Base-by-base conservation (phyloP, 2,888 invertebrate species). In the Chelonus formosanus region DNA sequence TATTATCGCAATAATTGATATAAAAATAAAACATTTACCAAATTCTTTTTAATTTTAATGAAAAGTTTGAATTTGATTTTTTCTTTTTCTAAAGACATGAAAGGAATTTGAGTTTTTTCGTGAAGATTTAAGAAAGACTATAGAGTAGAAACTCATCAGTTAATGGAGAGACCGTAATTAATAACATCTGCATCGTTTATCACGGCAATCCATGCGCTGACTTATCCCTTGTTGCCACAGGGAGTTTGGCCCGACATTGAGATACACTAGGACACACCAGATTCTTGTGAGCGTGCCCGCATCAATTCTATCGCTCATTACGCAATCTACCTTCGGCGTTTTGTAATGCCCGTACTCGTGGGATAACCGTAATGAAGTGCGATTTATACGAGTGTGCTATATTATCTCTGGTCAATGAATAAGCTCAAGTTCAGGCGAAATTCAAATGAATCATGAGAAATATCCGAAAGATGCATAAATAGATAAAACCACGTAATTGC, bases 81-180 rank as follows among this genome's bases (percentile, higher is more conserved):
- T n/a, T n/a, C n/a, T n/a, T n/a, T n/a, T n/a, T n/a, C n/a, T n/a
- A n/a, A n/a, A n/a, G n/a, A n/a, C 48, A 31, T 20, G 2, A 32
- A 47, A 34, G n/a, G 31, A 57, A 34, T 10, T 6, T 7, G n/a
- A 10, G 6, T 34, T 5, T 35, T 47, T 58, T 32, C 34, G 34
- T 47, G 47, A 47, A 47, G 58, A 6, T 58, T 58, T 34, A 58
- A 56, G 20, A 20, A 20, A 20, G 56, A 58, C 60, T 60, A 43
- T 52, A 48, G 44, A 43, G 62, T 50, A 56, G 69, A 70, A 74
- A 72, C 74, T 76, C 78, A 75, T 76, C 76, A 76, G 76, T 75
- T 78, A 75, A 77, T 76, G 76, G 77, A 77, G 77, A 77, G 74
- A 73, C 75, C 70, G 78, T 77, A 76, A 78, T 78, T 78, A 78